Conservation (phyloP, 2,888 invertebrate species). For the Neria commutata region DNA sequence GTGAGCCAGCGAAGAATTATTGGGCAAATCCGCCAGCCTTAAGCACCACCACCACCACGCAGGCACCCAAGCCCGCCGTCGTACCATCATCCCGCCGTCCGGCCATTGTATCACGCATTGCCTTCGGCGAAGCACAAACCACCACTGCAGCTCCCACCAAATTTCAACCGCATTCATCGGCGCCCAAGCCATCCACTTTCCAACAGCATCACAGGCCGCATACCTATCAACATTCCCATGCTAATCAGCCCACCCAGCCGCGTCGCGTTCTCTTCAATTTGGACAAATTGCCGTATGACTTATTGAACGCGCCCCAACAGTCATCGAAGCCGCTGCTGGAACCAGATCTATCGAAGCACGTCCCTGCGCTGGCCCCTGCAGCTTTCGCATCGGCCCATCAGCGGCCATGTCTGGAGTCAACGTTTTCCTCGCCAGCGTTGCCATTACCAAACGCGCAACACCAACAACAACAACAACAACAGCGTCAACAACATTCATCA, state of each 20-base stretch:
- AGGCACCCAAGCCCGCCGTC: conserved; percentile 16
- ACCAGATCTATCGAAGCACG: conserved; percentile 45
- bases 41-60: conserved; percentile 31
- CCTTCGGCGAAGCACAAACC: conserved; percentile 51
- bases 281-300: conserved; percentile 60
- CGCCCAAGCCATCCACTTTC: conserved; percentile 38
- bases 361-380: conserved; percentile 32
- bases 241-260: conserved; percentile 32
- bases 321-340: conserved; percentile 42
- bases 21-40: conserved; percentile 59
- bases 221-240: conserved; percentile 29
- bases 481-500: conserved; percentile 56
- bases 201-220: conserved; percentile 25
- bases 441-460: conserved; percentile 31
- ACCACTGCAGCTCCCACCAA: conserved; percentile 23
- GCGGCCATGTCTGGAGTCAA: conserved; percentile 42
- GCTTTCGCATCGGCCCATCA: conserved; percentile 31
- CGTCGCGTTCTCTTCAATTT: conserved; percentile 60
- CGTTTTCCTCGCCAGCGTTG: conserved; percentile 18
- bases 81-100: conserved; percentile 44
- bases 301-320: conserved; percentile 57
- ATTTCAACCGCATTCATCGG: conserved; percentile 30
- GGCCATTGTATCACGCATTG: conserved; percentile 56
- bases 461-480: conserved; percentile 38
- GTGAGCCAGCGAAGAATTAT: conserved; percentile 65